Evolutionary conservation across 2,797 vertebrate species (phyloP).

Genomic region (Ctenopoma kingsleyae): DNA sequence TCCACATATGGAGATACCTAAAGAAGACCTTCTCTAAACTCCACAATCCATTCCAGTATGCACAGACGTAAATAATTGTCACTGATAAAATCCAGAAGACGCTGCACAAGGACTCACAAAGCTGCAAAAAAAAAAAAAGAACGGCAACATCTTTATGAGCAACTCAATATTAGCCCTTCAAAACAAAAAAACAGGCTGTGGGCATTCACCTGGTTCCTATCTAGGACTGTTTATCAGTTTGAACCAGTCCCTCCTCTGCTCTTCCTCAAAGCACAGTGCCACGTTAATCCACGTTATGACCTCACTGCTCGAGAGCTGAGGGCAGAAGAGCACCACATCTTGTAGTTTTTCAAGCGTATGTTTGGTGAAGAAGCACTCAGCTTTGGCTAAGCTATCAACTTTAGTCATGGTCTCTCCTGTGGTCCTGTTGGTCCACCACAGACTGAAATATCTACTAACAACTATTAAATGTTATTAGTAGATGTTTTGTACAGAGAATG

Average conservation of each 20-base stretch:
- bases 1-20: constrained; percentile 40
- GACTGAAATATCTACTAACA: too few species aligned
- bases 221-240: constrained; percentile 44
- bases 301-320: constrained; percentile 4
- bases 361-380: background rate
- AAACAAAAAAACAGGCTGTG: constrained; percentile 53
- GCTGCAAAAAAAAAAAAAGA: constrained; percentile 10
- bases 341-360: constrained; percentile 22
- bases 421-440: too few species aligned
- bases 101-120: background rate
- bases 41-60: constrained; percentile 21
- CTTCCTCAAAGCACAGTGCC: constrained; percentile 44
- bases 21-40: constrained; percentile 29
- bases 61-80: constrained; percentile 39
- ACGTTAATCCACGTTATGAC: constrained; percentile 55
- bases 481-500: too few species aligned
- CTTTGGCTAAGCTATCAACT: too few species aligned
- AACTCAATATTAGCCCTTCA: constrained; percentile 28
- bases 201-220: constrained; percentile 49
- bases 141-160: constrained; percentile 15
- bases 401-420: too few species aligned
- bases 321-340: constrained; percentile 30
- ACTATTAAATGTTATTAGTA: too few species aligned
- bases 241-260: constrained; percentile 36
- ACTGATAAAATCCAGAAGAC: constrained; percentile 51